These are phyloP conservation scores for Rhopalosiphum nymphaeae DNA, from an alignment of 2,888 invertebrate species.

Conservation along the genomic window DNA sequence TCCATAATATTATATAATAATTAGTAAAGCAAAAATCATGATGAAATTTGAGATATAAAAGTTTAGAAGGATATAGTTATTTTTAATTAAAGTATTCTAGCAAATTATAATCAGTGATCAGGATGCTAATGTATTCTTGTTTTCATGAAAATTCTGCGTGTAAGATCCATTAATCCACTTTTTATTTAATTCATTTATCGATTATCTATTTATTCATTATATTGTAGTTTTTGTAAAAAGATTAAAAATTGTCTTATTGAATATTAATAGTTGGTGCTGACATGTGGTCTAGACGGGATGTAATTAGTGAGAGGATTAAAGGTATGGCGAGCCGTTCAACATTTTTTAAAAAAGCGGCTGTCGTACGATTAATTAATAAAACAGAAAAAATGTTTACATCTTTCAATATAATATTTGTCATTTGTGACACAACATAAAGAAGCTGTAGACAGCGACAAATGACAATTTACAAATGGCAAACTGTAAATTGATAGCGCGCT, in stretches of 20 bases:
- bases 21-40: not conserved
- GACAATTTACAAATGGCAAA: not conserved
- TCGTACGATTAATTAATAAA: not conserved
- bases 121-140: not conserved
- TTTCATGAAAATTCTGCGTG: too few relatives aligned
- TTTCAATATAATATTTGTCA: not conserved
- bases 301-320: not conserved
- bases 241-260: not conserved
- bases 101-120: not conserved
- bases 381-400: not conserved
- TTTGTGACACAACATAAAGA: not conserved
- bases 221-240: not conserved
- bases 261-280: not conserved
- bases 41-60: not conserved
- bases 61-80: not conserved
- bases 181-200: not conserved
- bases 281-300: not conserved
- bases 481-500: not conserved
- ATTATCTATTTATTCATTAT: not conserved
- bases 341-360: not conserved
- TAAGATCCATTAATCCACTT: not conserved
- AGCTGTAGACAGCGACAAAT: not conserved
- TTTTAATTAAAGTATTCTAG: not conserved
- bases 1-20: not conserved
- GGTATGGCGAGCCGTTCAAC: not conserved